A percentile compares a stretch with the other conserved stretches of the same genome.
Evolutionary conservation across 2,797 vertebrate genomes (phyloP).

Genomic region (Scyliorhinus canicula): DNA sequence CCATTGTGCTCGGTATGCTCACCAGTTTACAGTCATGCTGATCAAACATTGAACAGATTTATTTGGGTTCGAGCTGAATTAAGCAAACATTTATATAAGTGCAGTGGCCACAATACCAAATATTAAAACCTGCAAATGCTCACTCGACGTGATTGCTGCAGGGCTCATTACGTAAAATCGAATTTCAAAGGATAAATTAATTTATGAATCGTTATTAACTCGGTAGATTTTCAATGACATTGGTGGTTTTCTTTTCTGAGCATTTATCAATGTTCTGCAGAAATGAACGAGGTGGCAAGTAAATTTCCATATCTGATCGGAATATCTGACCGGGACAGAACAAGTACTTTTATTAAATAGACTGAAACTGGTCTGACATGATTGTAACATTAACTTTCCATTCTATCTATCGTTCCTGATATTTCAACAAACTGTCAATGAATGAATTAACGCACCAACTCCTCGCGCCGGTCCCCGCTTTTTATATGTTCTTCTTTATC

Average conservation of each 20-base stretch:
- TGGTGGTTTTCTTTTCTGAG: accelerated
- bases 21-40: too few species aligned
- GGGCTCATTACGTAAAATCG: background rate
- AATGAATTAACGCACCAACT: background rate
- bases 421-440: background rate
- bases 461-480: background rate
- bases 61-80: background rate
- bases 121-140: background rate
- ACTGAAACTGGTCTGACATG: background rate
- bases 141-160: background rate
- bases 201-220: too few species aligned
- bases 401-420: background rate
- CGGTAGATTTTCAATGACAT: background rate
- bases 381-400: background rate
- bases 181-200: background rate
- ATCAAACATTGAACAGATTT: background rate
- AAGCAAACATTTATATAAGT: too few species aligned
- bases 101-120: too few species aligned
- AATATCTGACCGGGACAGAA: background rate
- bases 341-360: background rate
- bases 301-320: too few species aligned
- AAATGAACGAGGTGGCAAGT: background rate
- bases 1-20: too few species aligned
- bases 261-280: background rate
- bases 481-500: background rate